Conservation (phyloP, 2,113 vertebrate species). For the Sander vitreus region DNA sequence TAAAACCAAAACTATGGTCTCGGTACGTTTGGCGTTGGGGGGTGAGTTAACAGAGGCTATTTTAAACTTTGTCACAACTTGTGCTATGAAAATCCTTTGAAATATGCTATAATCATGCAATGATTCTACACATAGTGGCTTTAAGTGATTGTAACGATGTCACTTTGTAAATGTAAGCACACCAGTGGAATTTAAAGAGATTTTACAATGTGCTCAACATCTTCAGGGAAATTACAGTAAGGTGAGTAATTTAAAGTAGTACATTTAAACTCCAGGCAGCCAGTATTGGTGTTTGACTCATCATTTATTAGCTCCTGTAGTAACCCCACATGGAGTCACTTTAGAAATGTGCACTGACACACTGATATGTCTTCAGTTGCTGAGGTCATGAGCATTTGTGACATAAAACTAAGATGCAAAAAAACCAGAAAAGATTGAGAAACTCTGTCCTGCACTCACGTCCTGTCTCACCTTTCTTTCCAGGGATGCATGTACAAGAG, state of each 20-base stretch:
- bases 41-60: no score
- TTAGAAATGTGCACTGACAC: not conserved
- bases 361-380: not conserved
- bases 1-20: no score
- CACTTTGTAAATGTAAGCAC: not conserved
- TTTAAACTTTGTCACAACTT: not conserved
- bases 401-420: not conserved
- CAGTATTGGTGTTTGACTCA: not conserved
- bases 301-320: not conserved
- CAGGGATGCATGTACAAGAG: conserved; percentile 34
- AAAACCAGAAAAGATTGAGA: not conserved
- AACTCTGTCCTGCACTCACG: not conserved
- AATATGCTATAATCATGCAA: not conserved
- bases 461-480: conserved; percentile 67
- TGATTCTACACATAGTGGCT: not conserved
- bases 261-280: not conserved
- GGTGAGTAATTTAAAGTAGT: not conserved
- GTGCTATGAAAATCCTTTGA: not conserved
- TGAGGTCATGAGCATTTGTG: not conserved
- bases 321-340: not conserved
- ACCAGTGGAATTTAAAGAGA: not conserved
- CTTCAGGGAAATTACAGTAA: not conserved
- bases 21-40: no score
- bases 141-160: not conserved
- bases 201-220: not conserved